Conservation (phyloP, 2,888 invertebrate species). For the Aethes cnicana region DNA sequence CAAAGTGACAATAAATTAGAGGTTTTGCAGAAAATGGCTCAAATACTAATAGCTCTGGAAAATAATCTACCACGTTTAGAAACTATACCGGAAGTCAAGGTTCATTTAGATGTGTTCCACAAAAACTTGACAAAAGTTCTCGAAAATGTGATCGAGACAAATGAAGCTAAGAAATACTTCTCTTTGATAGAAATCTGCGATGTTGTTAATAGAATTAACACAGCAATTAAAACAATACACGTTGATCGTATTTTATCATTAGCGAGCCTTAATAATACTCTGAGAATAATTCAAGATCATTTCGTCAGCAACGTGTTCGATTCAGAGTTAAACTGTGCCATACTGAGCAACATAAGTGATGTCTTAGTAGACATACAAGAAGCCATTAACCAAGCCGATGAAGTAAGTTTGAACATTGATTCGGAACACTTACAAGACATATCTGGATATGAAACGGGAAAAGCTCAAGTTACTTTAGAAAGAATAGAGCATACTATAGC, state of each 20-base stretch:
- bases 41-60: conserved; percentile 68
- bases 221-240: conserved; percentile 57
- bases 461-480: conserved; percentile 56
- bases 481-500: conserved; percentile 65
- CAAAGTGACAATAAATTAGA: conserved; percentile 72
- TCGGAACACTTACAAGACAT: conserved; percentile 59
- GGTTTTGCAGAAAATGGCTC: conserved; percentile 72
- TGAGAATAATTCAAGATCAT: conserved; percentile 59
- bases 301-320: conserved; percentile 60
- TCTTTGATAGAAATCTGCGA: conserved; percentile 66
- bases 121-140: conserved; percentile 80
- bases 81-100: conserved; percentile 51
- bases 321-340: conserved; percentile 56
- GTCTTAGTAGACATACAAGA: conserved; percentile 57
- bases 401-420: conserved; percentile 52
- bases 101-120: conserved; percentile 63
- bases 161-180: conserved; percentile 68
- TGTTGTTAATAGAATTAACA: conserved; percentile 61
- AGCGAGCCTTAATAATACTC: conserved; percentile 61
- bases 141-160: conserved; percentile 80
- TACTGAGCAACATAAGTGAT: conserved; percentile 58
- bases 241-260: conserved; percentile 53
- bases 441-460: conserved; percentile 39
- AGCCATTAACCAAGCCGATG: conserved; percentile 59
- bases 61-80: conserved; percentile 63